Conservation (phyloP, 1,140 invertebrate genomes). For the Hyposmocoma kahamanoa region DNA sequence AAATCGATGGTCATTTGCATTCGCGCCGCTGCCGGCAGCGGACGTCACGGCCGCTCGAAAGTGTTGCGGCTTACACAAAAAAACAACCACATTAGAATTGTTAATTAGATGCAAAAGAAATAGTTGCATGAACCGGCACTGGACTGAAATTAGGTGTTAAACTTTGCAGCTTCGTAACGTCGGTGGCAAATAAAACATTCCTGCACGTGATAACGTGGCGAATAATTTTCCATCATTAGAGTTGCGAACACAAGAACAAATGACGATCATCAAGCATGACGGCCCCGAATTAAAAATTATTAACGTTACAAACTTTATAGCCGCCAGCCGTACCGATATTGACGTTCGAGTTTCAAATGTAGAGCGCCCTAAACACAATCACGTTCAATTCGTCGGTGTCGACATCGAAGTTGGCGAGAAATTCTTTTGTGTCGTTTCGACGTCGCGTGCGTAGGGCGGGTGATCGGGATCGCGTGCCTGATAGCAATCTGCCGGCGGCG, state of each 20-base stretch:
- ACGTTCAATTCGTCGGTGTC: not conserved
- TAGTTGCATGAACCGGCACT: constrained; percentile 54
- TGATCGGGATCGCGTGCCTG: constrained; percentile 60
- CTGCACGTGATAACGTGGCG: not conserved
- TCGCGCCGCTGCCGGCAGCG: constrained; percentile 44
- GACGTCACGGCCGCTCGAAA: constrained; percentile 62
- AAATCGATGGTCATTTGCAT: constrained; percentile 72
- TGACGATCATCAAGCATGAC: not conserved
- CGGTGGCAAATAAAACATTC: constrained; percentile 22
- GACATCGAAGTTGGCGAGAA: not conserved
- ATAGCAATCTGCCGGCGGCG: constrained; percentile 47
- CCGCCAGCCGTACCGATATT: too few species aligned
- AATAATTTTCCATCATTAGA: constrained; percentile 26
- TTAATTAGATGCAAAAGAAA: constrained; percentile 62
- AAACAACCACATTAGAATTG: constrained; percentile 65
- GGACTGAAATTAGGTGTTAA: constrained; percentile 53
- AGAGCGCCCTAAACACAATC: not conserved
- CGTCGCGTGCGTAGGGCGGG: constrained; percentile 48
- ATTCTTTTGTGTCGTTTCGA: constrained; percentile 5
- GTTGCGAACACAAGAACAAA: constrained; percentile 19
- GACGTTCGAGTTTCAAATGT: not conserved
- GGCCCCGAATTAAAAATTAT: not conserved
- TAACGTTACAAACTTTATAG: not conserved
- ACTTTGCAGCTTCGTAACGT: constrained; percentile 37
- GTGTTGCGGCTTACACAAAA: constrained; percentile 54